Evolutionary conservation across 2,888 invertebrate species (phyloP).

Genomic region (Belgica antarctica): DNA sequence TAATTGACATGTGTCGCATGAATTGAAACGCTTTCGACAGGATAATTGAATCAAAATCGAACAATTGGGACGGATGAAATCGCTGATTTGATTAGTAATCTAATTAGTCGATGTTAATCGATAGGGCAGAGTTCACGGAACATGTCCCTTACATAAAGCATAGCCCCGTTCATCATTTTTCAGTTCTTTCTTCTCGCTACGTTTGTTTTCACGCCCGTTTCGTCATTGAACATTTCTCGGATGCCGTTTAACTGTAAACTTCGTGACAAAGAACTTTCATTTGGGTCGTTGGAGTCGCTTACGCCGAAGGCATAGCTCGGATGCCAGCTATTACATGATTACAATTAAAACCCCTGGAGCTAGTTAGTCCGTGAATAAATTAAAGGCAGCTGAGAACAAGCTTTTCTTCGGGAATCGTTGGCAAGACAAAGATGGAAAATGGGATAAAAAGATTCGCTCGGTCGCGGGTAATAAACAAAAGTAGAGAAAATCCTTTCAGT

Average conservation of each 20-base stretch:
- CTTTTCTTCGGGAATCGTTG: too few species aligned
- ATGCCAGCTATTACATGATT: not conserved
- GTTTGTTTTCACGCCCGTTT: not conserved
- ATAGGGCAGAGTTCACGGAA: not conserved
- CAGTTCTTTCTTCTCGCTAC: not conserved
- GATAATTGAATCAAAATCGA: not conserved
- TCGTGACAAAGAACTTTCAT: too few species aligned
- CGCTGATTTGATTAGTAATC: slow-evolving; percentile 20
- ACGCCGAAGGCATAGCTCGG: too few species aligned
- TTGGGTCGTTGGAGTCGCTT: too few species aligned
- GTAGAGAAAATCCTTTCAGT: not conserved
- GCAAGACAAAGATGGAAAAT: too few species aligned
- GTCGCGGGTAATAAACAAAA: not conserved
- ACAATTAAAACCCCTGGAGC: not conserved
- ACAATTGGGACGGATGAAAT: not conserved
- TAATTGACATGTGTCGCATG: slow-evolving; percentile 13
- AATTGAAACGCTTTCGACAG: not conserved
- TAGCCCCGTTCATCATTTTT: not conserved
- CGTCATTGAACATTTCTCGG: too few species aligned
- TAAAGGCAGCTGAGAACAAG: not conserved
- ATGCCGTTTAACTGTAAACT: too few species aligned
- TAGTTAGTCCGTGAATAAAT: not conserved
- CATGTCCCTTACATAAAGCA: not conserved
- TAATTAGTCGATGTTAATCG: slow-evolving; percentile 9
- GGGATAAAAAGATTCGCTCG: not conserved